phyloP scores from a whole-genome alignment of 2,888 invertebrate genomes.

The Clepsis dumicolana region DNA sequence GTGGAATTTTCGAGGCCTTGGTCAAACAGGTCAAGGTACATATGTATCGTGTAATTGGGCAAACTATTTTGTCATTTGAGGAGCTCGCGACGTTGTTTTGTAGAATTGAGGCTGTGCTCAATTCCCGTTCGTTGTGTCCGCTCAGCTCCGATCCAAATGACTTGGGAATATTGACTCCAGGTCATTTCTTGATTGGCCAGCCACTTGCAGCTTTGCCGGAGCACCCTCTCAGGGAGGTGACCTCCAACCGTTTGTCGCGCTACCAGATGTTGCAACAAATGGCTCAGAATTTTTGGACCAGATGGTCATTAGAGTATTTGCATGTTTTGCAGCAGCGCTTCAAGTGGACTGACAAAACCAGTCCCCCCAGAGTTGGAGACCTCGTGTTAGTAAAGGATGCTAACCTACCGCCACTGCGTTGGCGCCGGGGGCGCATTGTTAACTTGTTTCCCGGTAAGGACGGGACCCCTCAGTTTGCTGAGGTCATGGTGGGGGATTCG shows the following conservation, averaged over 20 bases:
- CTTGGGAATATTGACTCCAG: not conserved
- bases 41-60: not conserved
- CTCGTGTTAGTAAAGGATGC: slow-evolving; percentile 2
- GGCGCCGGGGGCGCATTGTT: not conserved
- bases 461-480: not conserved
- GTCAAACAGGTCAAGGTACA: not conserved
- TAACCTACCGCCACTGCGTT: not conserved
- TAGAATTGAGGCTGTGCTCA: slow-evolving; percentile 4
- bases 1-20: not conserved
- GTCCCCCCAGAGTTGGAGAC: not conserved
- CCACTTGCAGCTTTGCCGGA: slow-evolving; percentile 8
- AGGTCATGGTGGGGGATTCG: not conserved
- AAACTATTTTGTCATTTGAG: not conserved
- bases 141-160: not conserved
- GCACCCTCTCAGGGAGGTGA: not conserved
- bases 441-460: not conserved
- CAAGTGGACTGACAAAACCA: slow-evolving; percentile 1
- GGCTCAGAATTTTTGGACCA: not conserved
- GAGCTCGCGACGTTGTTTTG: not conserved
- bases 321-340: slow-evolving; percentile 15
- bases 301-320: slow-evolving; percentile 1
- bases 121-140: not conserved
- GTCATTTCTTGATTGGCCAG: slow-evolving; percentile 11
- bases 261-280: slow-evolving; percentile 4
- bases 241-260: not conserved